Evolutionary conservation across 1,140 invertebrate species (phyloP).

Genomic region (Drusus annulatus): DNA sequence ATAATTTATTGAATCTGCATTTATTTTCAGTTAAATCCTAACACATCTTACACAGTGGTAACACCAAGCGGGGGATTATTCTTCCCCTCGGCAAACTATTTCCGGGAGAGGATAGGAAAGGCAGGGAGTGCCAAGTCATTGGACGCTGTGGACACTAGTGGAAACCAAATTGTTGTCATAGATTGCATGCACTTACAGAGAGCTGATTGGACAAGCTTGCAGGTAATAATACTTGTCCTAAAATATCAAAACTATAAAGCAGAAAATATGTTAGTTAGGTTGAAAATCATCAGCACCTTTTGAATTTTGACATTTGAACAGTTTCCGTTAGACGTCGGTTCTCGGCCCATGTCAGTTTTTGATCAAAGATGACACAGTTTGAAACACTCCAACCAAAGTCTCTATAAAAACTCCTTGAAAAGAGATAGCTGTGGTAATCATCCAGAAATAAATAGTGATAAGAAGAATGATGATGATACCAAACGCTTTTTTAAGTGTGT

Average conservation of each 20-base stretch:
- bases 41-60: slow-evolving; percentile 67
- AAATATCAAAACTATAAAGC: too few species aligned
- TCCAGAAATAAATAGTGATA: too few species aligned
- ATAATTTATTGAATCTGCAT: neutral
- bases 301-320: too few species aligned
- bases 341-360: too few species aligned
- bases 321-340: too few species aligned
- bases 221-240: slow-evolving; percentile 64
- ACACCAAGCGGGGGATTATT: slow-evolving; percentile 74
- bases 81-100: slow-evolving; percentile 77
- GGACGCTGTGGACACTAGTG: slow-evolving; percentile 57
- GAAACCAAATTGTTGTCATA: slow-evolving; percentile 64
- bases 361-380: too few species aligned
- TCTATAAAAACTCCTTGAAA: too few species aligned
- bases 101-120: slow-evolving; percentile 72
- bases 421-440: too few species aligned
- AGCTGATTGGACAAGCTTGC: slow-evolving; percentile 74
- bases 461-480: too few species aligned
- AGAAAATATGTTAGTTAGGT: too few species aligned
- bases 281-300: too few species aligned
- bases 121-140: slow-evolving; percentile 46
- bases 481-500: neutral
- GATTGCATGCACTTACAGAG: slow-evolving; percentile 71
- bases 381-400: too few species aligned
- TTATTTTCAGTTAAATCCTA: slow-evolving; percentile 18